A percentile compares a stretch with the other conserved stretches of the same genome.
Evolutionary conservation across 92 coral and sea anemone species (phyloP).

Genomic region (Muricea muricata): DNA sequence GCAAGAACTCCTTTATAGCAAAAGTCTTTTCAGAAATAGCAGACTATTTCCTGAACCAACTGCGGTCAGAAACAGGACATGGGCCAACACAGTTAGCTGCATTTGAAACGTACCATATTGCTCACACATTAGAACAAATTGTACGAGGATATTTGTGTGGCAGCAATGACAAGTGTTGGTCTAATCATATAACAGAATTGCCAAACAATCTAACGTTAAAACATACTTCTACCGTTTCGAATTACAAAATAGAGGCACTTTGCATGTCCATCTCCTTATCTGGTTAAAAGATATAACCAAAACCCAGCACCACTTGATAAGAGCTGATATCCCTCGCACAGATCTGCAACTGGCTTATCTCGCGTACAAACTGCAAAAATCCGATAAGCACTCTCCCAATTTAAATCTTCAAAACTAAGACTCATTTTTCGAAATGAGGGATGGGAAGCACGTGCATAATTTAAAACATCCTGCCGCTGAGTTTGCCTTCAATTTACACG

Average conservation of each 20-base stretch:
- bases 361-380: not conserved
- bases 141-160: constrained; percentile 46
- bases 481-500: constrained; percentile 36
- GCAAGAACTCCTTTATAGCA: not conserved
- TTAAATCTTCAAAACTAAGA: not conserved
- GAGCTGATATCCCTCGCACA: constrained; percentile 36
- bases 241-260: constrained; percentile 58
- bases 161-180: constrained; percentile 30
- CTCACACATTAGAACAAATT: constrained; percentile 24
- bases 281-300: constrained; percentile 8
- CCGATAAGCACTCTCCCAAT: not conserved
- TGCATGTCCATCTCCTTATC: constrained; percentile 42
- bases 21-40: not conserved
- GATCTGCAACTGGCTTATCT: constrained; percentile 12
- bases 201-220: not conserved
- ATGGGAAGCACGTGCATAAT: not conserved
- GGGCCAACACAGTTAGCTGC: not conserved
- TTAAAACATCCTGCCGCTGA: constrained; percentile 41
- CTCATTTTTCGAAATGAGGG: not conserved
- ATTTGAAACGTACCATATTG: constrained; percentile 32
- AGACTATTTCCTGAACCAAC: not conserved
- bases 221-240: constrained; percentile 56
- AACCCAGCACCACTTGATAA: not conserved
- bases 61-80: not conserved
- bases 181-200: not conserved